Base-by-base conservation (phyloP, 2,113 vertebrate species). In the Spermophilus dauricus region DNA sequence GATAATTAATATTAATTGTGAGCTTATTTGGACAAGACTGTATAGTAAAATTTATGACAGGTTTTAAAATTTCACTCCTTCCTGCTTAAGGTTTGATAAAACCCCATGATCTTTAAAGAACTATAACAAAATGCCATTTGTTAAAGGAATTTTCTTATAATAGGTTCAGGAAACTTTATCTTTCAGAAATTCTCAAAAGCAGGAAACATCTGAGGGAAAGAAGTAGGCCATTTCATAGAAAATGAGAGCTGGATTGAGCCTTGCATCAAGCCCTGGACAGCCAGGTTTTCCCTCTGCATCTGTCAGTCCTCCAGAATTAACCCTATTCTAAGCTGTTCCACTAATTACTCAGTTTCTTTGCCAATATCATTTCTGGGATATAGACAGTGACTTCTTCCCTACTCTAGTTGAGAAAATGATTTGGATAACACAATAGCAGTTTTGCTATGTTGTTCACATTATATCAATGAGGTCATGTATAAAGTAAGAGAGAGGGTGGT, bases 331-430 rank as follows among this genome's bases (percentile, higher is more conserved):
- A 92, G 96, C 75, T 94, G 83, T 61, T 89, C 24, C 45, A 26
- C 69, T 91, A 83, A 86, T 96, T 83, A 97, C 86, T 91, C 86
- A 30, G 37, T 87, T 51, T 86, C 73, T 78, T 75, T 95, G 86
- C 83, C 96, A 97, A 37, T 75, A 93, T 90, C 24, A 89, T 91
- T 93, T 96, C 78, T 94, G 63, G 37, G 84, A 88, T 91, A 75
- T 37, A 95, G 86, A 97, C 9, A 91, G 63, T 90, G 78, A 94
- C 61, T 97, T 89, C 34, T 92, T 94, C 95, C 80, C 80, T 58
- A 96, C 63, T 89, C 18, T 72, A 67, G 39, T 85, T 91, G 78
- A 78, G 63, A 97, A 96, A 89, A 91, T 92, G 76, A 89, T 93
- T 81, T 85, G 80, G 86, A 94, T 95, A 89, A 95, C 53, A 51